Evolutionary conservation across 2,888 invertebrate genomes (phyloP).

Genomic region (Aporophyla lueneburgensis): DNA sequence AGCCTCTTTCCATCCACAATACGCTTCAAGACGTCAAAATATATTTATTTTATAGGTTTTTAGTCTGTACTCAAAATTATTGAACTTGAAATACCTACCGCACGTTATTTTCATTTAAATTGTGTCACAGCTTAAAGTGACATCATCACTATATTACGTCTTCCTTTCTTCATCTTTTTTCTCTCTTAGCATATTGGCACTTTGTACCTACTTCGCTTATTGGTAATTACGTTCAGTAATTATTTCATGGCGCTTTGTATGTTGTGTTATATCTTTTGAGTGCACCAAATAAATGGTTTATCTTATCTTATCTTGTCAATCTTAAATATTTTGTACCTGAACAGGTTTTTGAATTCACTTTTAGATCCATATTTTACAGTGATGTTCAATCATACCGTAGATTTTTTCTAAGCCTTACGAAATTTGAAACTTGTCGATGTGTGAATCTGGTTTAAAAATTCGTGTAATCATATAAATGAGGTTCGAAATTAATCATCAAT

Average conservation of each 20-base stretch:
- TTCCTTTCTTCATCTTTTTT: too few relatives aligned
- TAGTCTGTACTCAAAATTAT: background rate
- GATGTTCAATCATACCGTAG: background rate
- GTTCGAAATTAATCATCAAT: background rate
- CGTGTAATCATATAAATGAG: background rate
- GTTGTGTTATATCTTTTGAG: too few relatives aligned
- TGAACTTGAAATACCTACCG: background rate
- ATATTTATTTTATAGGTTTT: conserved; percentile 12
- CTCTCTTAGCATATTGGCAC: too few relatives aligned
- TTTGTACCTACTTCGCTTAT: too few relatives aligned
- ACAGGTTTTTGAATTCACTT: background rate
- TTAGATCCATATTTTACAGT: background rate
- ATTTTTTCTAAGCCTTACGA: background rate
- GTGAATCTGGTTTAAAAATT: background rate
- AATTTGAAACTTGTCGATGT: background rate
- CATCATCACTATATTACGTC: too few relatives aligned
- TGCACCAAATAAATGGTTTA: too few relatives aligned
- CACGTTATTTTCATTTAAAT: too few relatives aligned
- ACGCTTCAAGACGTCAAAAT: conserved; percentile 11
- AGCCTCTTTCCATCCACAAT: conserved; percentile 9
- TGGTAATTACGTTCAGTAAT: too few relatives aligned
- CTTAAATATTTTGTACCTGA: conserved; percentile 3
- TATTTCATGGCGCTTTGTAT: too few relatives aligned
- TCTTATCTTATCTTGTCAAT: too few relatives aligned
- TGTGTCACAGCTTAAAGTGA: too few relatives aligned